phyloP scores from a whole-genome alignment of 2,113 vertebrate genomes.

The Nerophis lumbriciformis region DNA sequence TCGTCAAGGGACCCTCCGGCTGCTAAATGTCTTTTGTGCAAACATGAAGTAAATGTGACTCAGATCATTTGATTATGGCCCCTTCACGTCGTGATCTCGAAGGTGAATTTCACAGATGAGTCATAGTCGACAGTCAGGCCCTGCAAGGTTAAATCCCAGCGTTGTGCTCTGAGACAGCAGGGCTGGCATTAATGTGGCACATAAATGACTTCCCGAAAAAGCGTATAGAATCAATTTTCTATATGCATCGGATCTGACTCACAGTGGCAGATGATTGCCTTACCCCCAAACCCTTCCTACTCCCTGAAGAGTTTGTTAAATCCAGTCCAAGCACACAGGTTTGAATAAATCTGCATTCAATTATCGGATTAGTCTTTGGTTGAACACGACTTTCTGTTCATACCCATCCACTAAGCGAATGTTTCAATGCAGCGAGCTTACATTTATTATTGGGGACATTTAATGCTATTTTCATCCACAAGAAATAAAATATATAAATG shows the following conservation, averaged over 20 bases:
- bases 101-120: constrained; percentile 35
- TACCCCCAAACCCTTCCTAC: constrained; percentile 20
- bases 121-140: constrained; percentile 28
- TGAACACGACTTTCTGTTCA: constrained; percentile 67
- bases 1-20: not conserved
- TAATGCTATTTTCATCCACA: too few species aligned
- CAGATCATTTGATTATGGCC: constrained; percentile 43
- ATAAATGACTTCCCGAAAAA: constrained; percentile 63
- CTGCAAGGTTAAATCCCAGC: constrained; percentile 45
- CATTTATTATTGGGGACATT: constrained; percentile 13
- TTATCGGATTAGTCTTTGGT: constrained; percentile 75
- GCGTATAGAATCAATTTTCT: constrained; percentile 65
- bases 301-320: constrained; percentile 60
- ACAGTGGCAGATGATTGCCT: constrained; percentile 28
- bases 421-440: constrained; percentile 37
- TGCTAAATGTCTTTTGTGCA: constrained; percentile 22
- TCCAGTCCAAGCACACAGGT: constrained; percentile 62
- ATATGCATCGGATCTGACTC: constrained; percentile 52
- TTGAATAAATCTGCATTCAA: constrained; percentile 79
- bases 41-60: constrained; percentile 31
- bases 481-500: too few species aligned
- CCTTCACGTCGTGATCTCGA: constrained; percentile 36
- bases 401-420: constrained; percentile 67
- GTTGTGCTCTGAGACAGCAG: constrained; percentile 27
- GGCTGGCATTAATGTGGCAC: constrained; percentile 49